A percentile compares a stretch with the other conserved stretches of the same genome.
Evolutionary conservation across 2,888 invertebrate species (phyloP).

Genomic region (Clanis bilineata): DNA sequence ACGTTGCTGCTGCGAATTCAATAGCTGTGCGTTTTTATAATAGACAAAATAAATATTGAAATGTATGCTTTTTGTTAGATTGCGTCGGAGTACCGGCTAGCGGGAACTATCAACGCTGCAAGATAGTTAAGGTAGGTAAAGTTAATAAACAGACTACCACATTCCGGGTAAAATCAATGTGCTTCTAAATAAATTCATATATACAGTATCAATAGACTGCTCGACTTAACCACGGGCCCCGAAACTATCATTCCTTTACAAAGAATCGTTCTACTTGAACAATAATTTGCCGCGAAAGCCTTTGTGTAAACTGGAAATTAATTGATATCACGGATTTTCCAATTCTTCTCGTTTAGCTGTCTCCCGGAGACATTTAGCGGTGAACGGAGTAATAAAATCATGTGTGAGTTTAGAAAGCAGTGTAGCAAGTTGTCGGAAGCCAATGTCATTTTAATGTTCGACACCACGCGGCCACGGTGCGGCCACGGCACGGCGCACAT

Average conservation of each 20-base stretch:
- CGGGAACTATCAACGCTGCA: slow-evolving; percentile 13
- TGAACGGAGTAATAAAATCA: neutral
- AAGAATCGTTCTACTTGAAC: neutral
- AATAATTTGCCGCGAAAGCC: neutral
- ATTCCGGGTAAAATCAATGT: neutral
- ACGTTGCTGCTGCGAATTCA: slow-evolving; percentile 63
- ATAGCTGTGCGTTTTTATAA: slow-evolving; percentile 61
- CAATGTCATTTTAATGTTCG: neutral
- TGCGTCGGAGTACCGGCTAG: slow-evolving; percentile 38
- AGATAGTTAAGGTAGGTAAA: slow-evolving; percentile 36
- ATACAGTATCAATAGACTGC: neutral
- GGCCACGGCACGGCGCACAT: too few relatives aligned
- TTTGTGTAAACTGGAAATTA: neutral
- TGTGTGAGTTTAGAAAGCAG: neutral
- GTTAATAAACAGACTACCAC: neutral
- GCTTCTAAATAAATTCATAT: neutral
- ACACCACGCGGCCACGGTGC: neutral
- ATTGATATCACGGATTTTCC: neutral
- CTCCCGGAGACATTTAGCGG: neutral
- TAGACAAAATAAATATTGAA: slow-evolving; percentile 46
- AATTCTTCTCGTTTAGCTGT: neutral
- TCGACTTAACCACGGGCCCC: neutral
- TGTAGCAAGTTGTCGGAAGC: neutral
- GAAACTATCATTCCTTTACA: neutral
- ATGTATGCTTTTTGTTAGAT: slow-evolving; percentile 72